Evolutionary conservation across 2,888 invertebrate genomes (phyloP), one percentile per base, ranked within the genome.

Genomic region (Acleris literana): DNA sequence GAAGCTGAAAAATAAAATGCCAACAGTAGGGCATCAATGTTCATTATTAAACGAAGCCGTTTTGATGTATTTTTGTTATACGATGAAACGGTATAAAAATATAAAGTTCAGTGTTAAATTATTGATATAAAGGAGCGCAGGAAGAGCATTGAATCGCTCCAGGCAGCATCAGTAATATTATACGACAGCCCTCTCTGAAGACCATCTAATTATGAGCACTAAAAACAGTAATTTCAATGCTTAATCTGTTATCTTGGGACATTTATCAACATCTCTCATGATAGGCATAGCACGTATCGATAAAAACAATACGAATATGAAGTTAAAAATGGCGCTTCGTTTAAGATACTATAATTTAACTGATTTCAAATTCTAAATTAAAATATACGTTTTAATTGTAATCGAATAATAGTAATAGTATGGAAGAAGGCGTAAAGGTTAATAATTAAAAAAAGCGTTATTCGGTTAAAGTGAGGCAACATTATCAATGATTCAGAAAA

Each of bases 151-250:
- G 44, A n/a, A 33, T 29, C 60, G 65, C 65, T 61, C 56, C 49
- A 29, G 60, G 65, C 65, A 20, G 46, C 20, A 44, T 18, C 44
- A 65, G 65, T 55, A 61, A 73, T 70, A 72, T 72, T 71, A 70
- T 72, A 74, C 69, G 69, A 72, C 72, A 70, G 62, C 67, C 68
- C 55, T 72, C 72, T 68, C 70, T 58, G 69, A 63, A 68, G 71
- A 64, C 71, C 74, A 64, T 77, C 75, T 76, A 78, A 80, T 78
- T 78, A 78, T 74, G 73, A 72, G 69, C 75, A 74, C 71, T 78
- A 74, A 76, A 73, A 78, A 75, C 73, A 71, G 77, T 74, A 74
- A 77, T 78, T 77, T 76, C 55, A 73, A 72, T 76, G 68, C 72
- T 76, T 73, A 70, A 73, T 74, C 71, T 76, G 69, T 71, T 77